Base-by-base conservation (phyloP, 2,797 vertebrate species). In the Prunella strophiata region DNA sequence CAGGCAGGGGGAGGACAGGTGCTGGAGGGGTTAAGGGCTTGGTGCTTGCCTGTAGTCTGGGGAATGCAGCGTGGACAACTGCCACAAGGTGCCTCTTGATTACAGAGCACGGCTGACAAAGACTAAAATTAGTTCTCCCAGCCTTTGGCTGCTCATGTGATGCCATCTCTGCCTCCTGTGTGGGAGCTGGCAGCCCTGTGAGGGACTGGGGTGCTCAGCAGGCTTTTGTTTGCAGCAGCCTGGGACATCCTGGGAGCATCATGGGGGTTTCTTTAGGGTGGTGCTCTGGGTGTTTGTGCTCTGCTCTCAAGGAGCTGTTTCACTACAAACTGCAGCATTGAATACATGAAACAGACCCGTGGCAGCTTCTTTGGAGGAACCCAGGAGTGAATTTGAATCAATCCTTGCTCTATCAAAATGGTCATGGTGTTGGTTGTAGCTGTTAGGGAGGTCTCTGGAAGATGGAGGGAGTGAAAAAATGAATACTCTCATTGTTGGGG, bases 71-170 rank as follows among this genome's bases (percentile, higher is more conserved):
- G 0, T 67, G 66, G 82, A 74, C 89, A 80, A 42, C 80, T 73
- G 92, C 1, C 55, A 75, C 65, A 83, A 66, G 79, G 85, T 92
- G 88, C 76, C 84, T 47, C 84, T 61, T 42, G 72, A 72, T 61
- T 12, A 51, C 71, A 73, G 34, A 78, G 50, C 83, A 50, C 2
- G 34, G 34, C 79, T 91, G 85, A 67, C 4, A 2, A 80, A 83
- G 54, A 52, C 93, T 95, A 89, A 91, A 79, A 94, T 95, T 74
- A 96, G 80, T 93, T 79, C 85, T 93, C 8, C 42, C 0, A 10
- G 68, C 85, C 75, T 88, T 65, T 65, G 80, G 61, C 81, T 48
- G 85, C 55, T 93, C 95, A 63, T 67, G 71, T 76, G 84, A 48
- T 93, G 70, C 50, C 58, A 21, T 12, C 34, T 67, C 47, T 83